These are phyloP conservation scores for Pantherophis guttatus DNA, from an alignment of 2,113 vertebrate genomes.

Conservation along the genomic window DNA sequence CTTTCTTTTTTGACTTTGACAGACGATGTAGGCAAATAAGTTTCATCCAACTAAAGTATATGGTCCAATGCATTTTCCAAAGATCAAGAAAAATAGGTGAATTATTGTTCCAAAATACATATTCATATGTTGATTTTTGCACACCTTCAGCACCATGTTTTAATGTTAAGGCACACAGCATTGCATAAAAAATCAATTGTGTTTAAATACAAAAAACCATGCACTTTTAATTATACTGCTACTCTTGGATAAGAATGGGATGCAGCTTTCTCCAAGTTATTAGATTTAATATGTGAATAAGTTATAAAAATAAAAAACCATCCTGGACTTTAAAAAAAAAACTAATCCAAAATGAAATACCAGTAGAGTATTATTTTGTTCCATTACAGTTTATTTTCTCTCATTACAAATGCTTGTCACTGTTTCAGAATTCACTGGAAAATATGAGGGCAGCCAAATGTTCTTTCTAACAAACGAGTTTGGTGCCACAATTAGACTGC, in stretches of 20 bases:
- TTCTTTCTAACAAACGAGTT: constrained; percentile 40
- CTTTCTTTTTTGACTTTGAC: background rate
- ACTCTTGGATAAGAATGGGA: constrained; percentile 38
- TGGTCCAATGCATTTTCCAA: background rate
- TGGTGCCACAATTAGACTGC: constrained; percentile 28
- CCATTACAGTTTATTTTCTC: constrained; percentile 15
- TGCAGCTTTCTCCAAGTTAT: constrained; percentile 11
- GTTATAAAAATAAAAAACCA: constrained; percentile 17
- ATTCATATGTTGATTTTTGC: background rate
- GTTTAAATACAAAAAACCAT: constrained; percentile 21
- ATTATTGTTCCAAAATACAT: background rate
- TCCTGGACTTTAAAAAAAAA: constrained; percentile 25
- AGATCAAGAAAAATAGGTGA: background rate
- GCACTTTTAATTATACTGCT: constrained; percentile 33
- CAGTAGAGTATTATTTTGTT: constrained; percentile 3
- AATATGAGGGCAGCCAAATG: constrained; percentile 21
- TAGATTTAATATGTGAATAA: constrained; percentile 2
- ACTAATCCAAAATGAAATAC: constrained; percentile 6
- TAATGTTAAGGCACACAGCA: constrained; percentile 18
- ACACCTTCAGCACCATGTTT: fast-evolving
- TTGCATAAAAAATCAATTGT: constrained; percentile 11
- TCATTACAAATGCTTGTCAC: constrained; percentile 30
- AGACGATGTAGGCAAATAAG: background rate
- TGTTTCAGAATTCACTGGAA: constrained; percentile 19
- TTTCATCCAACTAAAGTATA: background rate